Base-by-base conservation (phyloP, 2,797 vertebrate genomes). In the Toxotes lorentzi region DNA sequence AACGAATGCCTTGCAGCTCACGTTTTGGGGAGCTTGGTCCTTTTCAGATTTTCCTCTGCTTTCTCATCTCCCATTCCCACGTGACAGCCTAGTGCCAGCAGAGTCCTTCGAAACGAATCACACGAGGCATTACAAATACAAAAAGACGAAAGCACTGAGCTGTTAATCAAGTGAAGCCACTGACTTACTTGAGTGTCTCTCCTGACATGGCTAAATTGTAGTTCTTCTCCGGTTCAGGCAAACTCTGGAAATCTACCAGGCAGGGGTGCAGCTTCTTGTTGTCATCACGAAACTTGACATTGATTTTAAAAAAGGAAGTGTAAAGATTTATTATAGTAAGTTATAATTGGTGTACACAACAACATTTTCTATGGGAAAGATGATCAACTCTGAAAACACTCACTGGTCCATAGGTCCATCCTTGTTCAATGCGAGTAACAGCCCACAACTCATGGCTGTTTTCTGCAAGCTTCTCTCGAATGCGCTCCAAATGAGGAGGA, bases 51-150 rank as follows among this genome's bases (percentile, higher is more conserved):
- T 81, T 99, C 97, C 54, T 99, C 97, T 0, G 97, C 97, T 86
- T 99, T 99, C 84, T 99, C 97, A 3, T 99, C 97, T 0, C 97
- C 97, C 97, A 98, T 98, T 41, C 97, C 97, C 32, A 99, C 97
- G 5, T 99, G 97, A 80, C 97, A 98, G 41, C 97, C 97, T 58
- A 99, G 89, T 0, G 97, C 97, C 83, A 98, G 90, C 62, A 99
- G 93, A 23, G 97, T 98, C 93, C 97, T 98, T 58, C 47, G 10
- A 76, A 79, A 85, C n/a, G 11, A 62, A 74, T 76, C 40, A 80
- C 14, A 78, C 1, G 3, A 63, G 16, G 19, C 7, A 23, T 86
- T 58, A 82, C 30, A 83, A 65, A 78, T 5, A 27, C 4, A 64
- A 48, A 65, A 5, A 79, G 16, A 50, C 5, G 0, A 80, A 70